Conservation (phyloP, 2,797 vertebrate species). For the Cossypha heuglini region DNA sequence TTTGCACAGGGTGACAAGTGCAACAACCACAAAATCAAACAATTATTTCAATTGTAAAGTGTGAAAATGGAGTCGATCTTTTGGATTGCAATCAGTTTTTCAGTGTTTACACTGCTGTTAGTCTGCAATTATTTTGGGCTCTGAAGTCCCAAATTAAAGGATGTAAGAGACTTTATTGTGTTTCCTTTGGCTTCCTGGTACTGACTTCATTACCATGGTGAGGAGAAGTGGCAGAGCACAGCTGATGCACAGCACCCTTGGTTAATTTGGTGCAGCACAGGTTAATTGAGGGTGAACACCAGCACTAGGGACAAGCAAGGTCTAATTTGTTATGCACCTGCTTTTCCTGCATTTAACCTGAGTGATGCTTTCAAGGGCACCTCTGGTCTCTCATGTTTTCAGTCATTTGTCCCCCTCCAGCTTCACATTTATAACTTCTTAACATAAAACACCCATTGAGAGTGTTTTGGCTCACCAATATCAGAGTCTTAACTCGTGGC, state of each 20-base stretch:
- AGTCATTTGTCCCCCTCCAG: not conserved
- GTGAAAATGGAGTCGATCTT: not conserved
- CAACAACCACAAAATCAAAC: not conserved
- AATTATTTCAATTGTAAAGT: not conserved
- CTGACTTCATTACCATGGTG: fast-evolving
- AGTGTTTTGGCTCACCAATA: not conserved
- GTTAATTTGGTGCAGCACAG: not conserved
- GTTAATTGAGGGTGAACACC: not conserved
- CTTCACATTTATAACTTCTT: not conserved
- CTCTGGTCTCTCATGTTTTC: not conserved
- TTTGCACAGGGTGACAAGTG: not conserved
- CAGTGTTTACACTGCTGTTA: not conserved
- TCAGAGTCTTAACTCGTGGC: not conserved
- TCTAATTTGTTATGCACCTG: not conserved
- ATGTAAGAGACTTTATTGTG: not conserved
- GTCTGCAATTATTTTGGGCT: not conserved
- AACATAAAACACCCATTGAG: fast-evolving
- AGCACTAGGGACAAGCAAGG: not conserved
- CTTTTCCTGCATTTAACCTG: not conserved
- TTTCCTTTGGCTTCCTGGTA: not conserved
- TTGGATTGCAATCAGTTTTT: not conserved
- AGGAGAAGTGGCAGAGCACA: not conserved
- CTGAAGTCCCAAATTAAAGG: not conserved
- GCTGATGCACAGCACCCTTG: not conserved
- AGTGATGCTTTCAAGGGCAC: not conserved